Evolutionary conservation across 2,113 vertebrate genomes (phyloP).

Genomic region (Mobula hypostoma): DNA sequence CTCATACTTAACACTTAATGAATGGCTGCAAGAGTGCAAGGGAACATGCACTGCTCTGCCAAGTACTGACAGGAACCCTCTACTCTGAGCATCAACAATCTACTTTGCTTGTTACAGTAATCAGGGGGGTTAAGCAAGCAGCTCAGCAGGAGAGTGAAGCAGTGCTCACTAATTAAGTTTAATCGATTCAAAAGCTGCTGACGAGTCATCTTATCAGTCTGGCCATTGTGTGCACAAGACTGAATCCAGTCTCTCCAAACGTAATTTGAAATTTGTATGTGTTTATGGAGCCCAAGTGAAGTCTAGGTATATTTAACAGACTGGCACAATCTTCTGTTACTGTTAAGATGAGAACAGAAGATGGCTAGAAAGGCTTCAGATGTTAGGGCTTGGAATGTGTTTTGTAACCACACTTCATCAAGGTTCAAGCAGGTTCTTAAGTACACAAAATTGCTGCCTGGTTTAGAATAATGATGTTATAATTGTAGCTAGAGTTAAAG

Average conservation of each 20-base stretch:
- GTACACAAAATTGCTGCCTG: not conserved
- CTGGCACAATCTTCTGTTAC: not conserved
- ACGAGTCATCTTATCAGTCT: not conserved
- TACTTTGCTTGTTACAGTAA: not conserved
- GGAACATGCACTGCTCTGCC: not conserved
- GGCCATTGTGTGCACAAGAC: not conserved
- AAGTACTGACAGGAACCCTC: not conserved
- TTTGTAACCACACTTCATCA: not conserved
- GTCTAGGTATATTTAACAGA: not conserved
- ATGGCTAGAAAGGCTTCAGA: not conserved
- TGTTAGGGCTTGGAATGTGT: too few species aligned
- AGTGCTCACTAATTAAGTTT: not conserved
- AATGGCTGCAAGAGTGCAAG: not conserved
- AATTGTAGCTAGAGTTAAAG: not conserved
- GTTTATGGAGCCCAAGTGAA: not conserved
- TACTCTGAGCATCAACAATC: not conserved
- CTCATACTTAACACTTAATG: not conserved
- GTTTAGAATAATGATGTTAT: not conserved
- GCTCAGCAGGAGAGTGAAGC: not conserved
- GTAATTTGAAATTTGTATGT: not conserved
- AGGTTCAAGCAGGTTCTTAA: not conserved
- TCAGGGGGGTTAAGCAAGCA: not conserved
- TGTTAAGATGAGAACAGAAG: not conserved
- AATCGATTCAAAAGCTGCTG: conserved; percentile 16
- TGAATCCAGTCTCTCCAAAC: not conserved